These are phyloP conservation scores for Trachymyrmex septentrionalis DNA, from an alignment of 1,140 invertebrate genomes.

Conservation along the genomic window DNA sequence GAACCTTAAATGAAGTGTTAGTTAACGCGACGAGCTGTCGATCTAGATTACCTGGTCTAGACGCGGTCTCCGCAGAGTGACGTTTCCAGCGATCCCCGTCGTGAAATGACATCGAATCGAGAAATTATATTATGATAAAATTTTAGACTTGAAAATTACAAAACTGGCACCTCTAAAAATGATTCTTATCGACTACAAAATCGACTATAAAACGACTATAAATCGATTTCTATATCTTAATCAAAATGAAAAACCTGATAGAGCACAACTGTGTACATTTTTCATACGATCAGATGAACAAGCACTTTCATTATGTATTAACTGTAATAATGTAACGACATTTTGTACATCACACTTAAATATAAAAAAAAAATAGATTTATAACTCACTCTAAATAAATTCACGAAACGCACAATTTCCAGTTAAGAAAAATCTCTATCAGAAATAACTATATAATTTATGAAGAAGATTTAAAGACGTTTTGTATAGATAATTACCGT, in stretches of 20 bases:
- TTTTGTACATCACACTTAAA: not conserved
- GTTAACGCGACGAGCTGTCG: conserved; percentile 61
- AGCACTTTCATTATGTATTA: not conserved
- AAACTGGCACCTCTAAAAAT: not conserved
- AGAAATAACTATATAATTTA: not conserved
- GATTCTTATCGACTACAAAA: not conserved
- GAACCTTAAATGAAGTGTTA: conserved; percentile 43
- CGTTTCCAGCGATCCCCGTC: not conserved
- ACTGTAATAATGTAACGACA: not conserved
- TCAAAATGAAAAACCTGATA: not conserved
- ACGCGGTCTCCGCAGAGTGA: conserved; percentile 29
- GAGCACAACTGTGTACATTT: not conserved
- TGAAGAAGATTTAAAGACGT: not conserved
- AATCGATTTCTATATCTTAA: no score
- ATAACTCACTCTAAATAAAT: not conserved
- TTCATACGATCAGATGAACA: not conserved
- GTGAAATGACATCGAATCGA: conserved; percentile 2
- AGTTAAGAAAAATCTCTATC: not conserved
- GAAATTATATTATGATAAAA: conserved; percentile 24
- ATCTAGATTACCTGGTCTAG: conserved; percentile 65
- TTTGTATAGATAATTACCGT: not conserved
- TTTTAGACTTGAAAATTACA: not conserved
- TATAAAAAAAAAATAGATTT: not conserved
- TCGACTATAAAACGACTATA: not conserved
- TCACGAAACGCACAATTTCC: not conserved